Conservation (phyloP, 1,140 invertebrate genomes). For the Polyergus mexicanus region DNA sequence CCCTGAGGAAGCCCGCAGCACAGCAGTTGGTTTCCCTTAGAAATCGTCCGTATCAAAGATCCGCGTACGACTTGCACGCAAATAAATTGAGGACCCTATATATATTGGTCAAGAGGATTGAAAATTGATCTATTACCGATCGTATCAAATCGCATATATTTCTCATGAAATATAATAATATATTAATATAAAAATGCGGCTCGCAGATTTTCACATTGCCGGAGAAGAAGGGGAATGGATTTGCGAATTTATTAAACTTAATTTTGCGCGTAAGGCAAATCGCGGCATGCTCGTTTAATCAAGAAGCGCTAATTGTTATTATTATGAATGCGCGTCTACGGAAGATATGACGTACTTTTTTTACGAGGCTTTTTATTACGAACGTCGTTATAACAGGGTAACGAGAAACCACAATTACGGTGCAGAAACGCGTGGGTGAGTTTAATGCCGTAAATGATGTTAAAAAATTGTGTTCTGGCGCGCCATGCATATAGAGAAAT, state of each 20-base stretch:
- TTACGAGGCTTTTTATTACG: conserved; percentile 54
- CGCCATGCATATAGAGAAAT: conserved; percentile 11
- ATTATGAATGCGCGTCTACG: conserved; percentile 13
- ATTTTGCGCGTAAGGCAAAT: not conserved
- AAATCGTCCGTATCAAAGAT: conserved; percentile 68
- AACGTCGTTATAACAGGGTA: conserved; percentile 44
- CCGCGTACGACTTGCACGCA: conserved; percentile 61
- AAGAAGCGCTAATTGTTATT: conserved; percentile 53
- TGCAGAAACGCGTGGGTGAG: not conserved
- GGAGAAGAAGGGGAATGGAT: not conserved
- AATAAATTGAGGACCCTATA: conserved; percentile 72
- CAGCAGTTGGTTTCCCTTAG: conserved; percentile 71
- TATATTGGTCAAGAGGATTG: conserved; percentile 66
- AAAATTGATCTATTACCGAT: not conserved
- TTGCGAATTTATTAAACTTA: not conserved
- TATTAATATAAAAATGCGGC: not conserved
- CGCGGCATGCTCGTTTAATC: conserved; percentile 43
- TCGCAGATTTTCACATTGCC: not conserved
- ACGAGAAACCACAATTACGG: conserved; percentile 68
- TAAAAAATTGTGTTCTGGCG: conserved; percentile 36
- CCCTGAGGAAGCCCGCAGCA: conserved; percentile 67
- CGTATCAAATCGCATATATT: not conserved
- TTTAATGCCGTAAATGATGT: conserved; percentile 63
- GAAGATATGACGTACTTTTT: conserved; percentile 58
- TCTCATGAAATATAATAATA: not conserved